phyloP scores from a whole-genome alignment of 2,113 vertebrate genomes.

The Melanerpes formicivorus region DNA sequence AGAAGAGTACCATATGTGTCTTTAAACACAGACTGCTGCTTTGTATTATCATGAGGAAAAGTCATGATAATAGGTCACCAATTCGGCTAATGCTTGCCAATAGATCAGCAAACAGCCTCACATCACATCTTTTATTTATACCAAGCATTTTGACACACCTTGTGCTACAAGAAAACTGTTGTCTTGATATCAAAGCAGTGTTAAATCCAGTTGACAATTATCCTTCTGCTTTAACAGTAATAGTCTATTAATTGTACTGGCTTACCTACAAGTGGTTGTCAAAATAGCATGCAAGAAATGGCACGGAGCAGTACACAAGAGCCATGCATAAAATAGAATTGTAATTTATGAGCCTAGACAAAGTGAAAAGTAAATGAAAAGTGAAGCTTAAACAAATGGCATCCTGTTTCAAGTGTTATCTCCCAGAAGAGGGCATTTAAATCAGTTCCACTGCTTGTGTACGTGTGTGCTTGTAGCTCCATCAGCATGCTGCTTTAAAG shows the following conservation, averaged over 20 bases:
- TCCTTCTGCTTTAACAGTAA: neutral
- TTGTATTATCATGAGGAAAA: neutral
- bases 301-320: neutral
- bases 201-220: conserved; percentile 19
- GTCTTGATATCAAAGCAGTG: neutral
- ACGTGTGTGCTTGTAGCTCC: neutral
- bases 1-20: neutral
- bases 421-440: neutral
- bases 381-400: conserved; percentile 8
- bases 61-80: neutral
- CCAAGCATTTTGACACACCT: neutral
- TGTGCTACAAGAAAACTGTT: neutral
- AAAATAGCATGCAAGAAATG: neutral
- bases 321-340: neutral
- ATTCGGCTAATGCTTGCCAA: neutral
- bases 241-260: conserved; percentile 3
- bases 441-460: neutral
- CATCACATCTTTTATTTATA: neutral
- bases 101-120: neutral
- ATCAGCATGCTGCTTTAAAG: neutral
- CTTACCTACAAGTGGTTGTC: neutral
- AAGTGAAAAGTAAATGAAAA: conserved; percentile 26
- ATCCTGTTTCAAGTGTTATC: neutral
- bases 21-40: neutral
- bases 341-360: neutral